Conservation (phyloP, 1,140 invertebrate species). For the Chrysomallon squamiferum region DNA sequence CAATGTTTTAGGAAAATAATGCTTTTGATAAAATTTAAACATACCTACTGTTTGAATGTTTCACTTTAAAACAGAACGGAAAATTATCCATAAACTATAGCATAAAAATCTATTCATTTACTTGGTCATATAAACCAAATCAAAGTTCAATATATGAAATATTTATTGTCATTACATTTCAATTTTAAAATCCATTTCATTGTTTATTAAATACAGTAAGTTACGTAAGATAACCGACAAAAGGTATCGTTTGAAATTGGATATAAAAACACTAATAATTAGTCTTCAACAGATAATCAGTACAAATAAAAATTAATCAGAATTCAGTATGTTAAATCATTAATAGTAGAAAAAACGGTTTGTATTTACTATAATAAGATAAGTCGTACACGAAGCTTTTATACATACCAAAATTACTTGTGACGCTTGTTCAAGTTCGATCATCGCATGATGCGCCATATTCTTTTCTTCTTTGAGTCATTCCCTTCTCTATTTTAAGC, state of each 20-base stretch:
- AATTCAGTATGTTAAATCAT: background rate
- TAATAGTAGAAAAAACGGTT: background rate
- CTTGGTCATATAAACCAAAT: no score
- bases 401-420: conserved; percentile 15
- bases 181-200: background rate
- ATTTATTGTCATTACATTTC: background rate
- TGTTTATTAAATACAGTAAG: background rate
- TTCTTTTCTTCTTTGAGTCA: background rate
- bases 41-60: no score
- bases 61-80: no score
- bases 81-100: no score
- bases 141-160: no score
- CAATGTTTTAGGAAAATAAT: no score
- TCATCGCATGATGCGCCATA: conserved; percentile 14
- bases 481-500: conserved; percentile 2
- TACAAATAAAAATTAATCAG: conserved; percentile 16
- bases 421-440: conserved; percentile 15
- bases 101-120: no score
- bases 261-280: no score
- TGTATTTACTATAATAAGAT: background rate
- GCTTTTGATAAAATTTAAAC: no score
- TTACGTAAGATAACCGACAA: background rate
- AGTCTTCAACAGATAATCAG: no score
- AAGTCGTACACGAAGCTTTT: background rate
- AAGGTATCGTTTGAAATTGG: no score